Percentiles rank a stretch among this genome's conserved stretches.
Evolutionary conservation across 2,113 vertebrate species (phyloP).

Genomic region (Trematocara nigrifrons): DNA sequence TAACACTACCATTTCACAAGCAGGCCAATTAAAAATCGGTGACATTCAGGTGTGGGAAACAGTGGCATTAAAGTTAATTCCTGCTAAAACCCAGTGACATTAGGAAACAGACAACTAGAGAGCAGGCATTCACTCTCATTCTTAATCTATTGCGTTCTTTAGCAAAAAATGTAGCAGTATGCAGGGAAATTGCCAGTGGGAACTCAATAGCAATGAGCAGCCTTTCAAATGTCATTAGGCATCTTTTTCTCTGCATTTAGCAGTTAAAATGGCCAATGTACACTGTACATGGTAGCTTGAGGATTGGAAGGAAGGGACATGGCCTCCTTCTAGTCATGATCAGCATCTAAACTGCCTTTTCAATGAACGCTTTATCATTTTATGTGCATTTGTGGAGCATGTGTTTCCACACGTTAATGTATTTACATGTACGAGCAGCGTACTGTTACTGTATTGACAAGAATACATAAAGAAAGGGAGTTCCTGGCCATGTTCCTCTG

Average conservation of each 20-base stretch:
- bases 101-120: conserved; percentile 24
- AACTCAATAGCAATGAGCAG: background rate
- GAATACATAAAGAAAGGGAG: conserved; percentile 1
- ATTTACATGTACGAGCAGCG: background rate
- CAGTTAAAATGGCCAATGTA: conserved; percentile 22
- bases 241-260: conserved; percentile 35
- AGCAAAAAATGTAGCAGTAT: background rate
- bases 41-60: conserved; percentile 68
- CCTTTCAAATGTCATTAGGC: conserved; percentile 66
- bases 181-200: conserved; percentile 5
- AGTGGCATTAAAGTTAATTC: conserved; percentile 73
- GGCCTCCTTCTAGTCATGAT: conserved; percentile 5
- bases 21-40: conserved; percentile 69
- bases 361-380: conserved; percentile 23
- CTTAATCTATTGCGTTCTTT: conserved; percentile 1
- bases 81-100: conserved; percentile 69
- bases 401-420: background rate
- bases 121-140: conserved; percentile 5
- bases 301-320: conserved; percentile 11
- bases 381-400: background rate
- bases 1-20: conserved; percentile 51
- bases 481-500: background rate
- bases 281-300: conserved; percentile 23
- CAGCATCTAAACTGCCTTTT: conserved; percentile 42
- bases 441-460: background rate